Evolutionary conservation across 2,113 vertebrate species (phyloP).

Genomic region (Orcinus orca): DNA sequence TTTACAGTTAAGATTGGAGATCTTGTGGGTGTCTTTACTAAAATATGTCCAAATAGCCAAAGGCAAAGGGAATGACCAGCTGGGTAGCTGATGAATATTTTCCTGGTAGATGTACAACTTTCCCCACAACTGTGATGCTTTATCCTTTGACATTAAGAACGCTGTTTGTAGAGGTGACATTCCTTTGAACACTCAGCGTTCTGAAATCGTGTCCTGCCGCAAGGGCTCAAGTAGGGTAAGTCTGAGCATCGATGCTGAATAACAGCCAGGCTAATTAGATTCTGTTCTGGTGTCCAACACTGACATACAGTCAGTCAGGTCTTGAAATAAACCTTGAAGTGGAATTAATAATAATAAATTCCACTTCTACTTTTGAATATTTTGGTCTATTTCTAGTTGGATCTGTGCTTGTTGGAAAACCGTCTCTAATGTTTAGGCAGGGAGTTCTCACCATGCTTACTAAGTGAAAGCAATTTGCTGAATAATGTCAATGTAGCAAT

Average conservation of each 20-base stretch:
- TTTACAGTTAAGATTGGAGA: slow-evolving; percentile 55
- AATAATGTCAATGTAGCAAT: slow-evolving; percentile 32
- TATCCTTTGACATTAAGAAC: slow-evolving; percentile 31
- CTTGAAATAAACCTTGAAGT: neutral
- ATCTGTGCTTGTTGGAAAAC: neutral
- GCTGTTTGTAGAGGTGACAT: slow-evolving; percentile 63
- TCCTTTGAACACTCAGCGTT: slow-evolving; percentile 57
- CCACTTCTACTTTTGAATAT: neutral
- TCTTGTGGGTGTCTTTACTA: slow-evolving; percentile 15
- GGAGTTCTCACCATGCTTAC: slow-evolving; percentile 3
- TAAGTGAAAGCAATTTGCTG: slow-evolving; percentile 27
- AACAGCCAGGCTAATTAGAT: neutral
- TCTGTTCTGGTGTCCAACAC: neutral
- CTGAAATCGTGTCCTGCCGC: slow-evolving; percentile 34
- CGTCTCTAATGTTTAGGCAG: neutral
- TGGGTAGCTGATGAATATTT: slow-evolving; percentile 76
- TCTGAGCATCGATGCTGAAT: neutral
- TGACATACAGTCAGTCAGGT: neutral
- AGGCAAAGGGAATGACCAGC: slow-evolving; percentile 65
- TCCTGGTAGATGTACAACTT: slow-evolving; percentile 68
- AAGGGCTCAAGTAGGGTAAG: neutral
- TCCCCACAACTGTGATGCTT: slow-evolving; percentile 58
- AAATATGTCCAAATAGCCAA: slow-evolving; percentile 70
- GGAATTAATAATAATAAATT: neutral
- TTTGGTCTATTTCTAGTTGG: neutral